Conservation (phyloP, 2,113 vertebrate species). For the Actinemys pallida region DNA sequence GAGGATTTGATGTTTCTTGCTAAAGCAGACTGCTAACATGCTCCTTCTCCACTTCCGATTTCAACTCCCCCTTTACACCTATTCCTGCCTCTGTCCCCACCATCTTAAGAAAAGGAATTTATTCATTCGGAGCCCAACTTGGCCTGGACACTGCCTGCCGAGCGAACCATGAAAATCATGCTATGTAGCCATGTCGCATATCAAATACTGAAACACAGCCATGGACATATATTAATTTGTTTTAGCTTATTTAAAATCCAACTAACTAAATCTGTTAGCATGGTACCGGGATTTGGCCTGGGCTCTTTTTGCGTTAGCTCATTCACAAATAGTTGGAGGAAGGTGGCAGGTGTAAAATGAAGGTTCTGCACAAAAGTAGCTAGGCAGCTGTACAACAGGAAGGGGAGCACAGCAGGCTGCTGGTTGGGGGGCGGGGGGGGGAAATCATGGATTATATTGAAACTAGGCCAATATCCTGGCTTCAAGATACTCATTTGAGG, state of each 20-base stretch:
- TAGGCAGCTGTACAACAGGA: neutral
- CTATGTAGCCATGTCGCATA: neutral
- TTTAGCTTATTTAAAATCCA: neutral
- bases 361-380: neutral
- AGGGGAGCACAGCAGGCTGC: neutral
- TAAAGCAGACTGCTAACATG: constrained; percentile 30
- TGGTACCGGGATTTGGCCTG: neutral
- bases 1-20: neutral
- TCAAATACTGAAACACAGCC: neutral
- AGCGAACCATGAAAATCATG: neutral
- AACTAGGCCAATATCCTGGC: neutral
- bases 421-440: fast-evolving
- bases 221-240: neutral
- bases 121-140: neutral
- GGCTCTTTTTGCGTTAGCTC: neutral
- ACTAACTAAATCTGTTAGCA: neutral
- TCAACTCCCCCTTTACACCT: constrained; percentile 35
- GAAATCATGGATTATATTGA: neutral
- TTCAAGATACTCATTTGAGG: neutral
- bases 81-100: constrained; percentile 14
- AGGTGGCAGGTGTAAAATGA: neutral
- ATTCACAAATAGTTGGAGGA: fast-evolving
- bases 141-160: neutral
- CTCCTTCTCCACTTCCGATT: neutral
- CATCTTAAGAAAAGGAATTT: neutral